Evolutionary conservation across 1,140 invertebrate species (phyloP), one percentile per base, ranked within the genome.

Genomic region (Aphelinus atriplicis): DNA sequence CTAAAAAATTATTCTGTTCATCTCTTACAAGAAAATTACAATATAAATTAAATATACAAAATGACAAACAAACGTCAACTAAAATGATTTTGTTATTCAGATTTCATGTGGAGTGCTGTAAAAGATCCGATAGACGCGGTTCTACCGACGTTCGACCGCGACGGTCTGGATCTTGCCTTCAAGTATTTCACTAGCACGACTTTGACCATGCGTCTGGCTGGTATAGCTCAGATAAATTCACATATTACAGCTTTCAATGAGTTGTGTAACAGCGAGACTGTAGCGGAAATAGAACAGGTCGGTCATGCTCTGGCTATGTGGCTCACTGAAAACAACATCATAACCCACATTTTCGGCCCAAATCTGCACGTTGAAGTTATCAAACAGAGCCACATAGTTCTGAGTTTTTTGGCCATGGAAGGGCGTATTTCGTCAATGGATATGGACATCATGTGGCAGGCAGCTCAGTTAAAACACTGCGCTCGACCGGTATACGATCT

Each of bases 301-400:
- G 95, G 95, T 0, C 93, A 95, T 74, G 92, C 93, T 73, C 89
- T 98, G 66, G 95, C 94, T 1, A 91, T 94, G 72, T 98, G 96
- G 96, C 86, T 98, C 4, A 93, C 95, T 0, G 92, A 93, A 63
- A 95, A 97, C 84, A 95, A 96, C 83, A 96, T 98, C 66, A 95
- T 98, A 79, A 94, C 96, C 81, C 96, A 98, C 83, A 93, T 98
- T 56, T 98, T 98, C 90, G 96, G 96, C 55, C 97, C 96, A 61
- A 98, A 98, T 90, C 89, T 98, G 69, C 97, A 98, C 88, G 96
- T 97, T 51, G 96, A 98, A 90, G 93, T 96, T 10, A 95, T 98
- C 50, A 98, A 98, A 85, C 96, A 97, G 81, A 96, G 96, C 79
- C 96, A 97, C 84, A 94, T 97, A 77, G 94, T 98, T 63, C 88